phyloP scores from a whole-genome alignment of 2,113 vertebrate species.

The Prietella phreatophila region DNA sequence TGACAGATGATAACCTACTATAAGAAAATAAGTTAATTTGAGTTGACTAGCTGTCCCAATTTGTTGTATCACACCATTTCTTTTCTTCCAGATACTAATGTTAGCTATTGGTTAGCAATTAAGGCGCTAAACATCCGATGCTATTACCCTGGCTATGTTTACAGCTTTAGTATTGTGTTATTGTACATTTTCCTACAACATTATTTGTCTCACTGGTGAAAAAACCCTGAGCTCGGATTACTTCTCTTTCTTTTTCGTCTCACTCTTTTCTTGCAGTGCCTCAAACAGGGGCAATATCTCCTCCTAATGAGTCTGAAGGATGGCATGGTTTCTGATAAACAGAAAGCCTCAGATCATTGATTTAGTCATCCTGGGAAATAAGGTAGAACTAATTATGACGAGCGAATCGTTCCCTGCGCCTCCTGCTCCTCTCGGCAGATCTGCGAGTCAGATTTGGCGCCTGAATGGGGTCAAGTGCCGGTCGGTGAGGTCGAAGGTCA shows the following conservation, averaged over 20 bases:
- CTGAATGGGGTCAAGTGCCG: constrained; percentile 42
- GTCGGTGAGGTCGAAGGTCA: constrained; percentile 50
- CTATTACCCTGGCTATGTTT: neutral
- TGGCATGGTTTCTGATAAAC: constrained; percentile 37
- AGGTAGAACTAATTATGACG: constrained; percentile 48
- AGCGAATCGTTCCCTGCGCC: neutral
- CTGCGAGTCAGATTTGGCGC: constrained; percentile 19
- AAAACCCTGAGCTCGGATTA: neutral
- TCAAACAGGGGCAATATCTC: neutral
- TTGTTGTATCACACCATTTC: neutral
- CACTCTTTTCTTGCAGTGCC: constrained; percentile 2
- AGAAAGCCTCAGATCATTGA: constrained; percentile 36
- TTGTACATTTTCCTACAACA: neutral
- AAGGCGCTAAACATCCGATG: neutral
- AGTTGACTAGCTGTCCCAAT: neutral
- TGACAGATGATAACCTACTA: neutral
- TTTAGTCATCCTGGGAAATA: constrained; percentile 39
- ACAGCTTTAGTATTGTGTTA: neutral
- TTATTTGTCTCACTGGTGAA: neutral
- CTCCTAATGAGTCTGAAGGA: constrained; percentile 19
- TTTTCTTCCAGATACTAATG: neutral
- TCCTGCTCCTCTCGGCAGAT: neutral
- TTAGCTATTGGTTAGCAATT: neutral
- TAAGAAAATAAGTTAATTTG: neutral
- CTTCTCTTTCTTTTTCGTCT: neutral